Evolutionary conservation across 1,140 invertebrate genomes (phyloP).

Genomic region (Tetraneura akinire): DNA sequence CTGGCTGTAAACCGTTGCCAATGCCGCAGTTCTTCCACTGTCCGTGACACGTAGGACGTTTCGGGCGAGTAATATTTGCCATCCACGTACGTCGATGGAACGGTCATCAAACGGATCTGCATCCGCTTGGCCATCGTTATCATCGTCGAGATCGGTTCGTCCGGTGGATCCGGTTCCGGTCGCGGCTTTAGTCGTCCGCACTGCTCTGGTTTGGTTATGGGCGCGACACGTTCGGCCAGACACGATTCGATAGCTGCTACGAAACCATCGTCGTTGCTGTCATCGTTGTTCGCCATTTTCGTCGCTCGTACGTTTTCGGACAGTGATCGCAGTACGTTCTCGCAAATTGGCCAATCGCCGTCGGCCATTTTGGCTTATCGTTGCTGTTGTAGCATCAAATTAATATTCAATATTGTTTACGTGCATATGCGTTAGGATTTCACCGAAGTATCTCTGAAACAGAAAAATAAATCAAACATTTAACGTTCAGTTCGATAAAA

Average conservation of each 20-base stretch:
- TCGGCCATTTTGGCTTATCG: background rate
- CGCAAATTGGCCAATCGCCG: background rate
- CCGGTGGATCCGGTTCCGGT: no score
- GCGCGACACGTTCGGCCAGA: background rate
- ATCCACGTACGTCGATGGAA: slow-evolving; percentile 5
- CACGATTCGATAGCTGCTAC: background rate
- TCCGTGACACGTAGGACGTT: slow-evolving; percentile 8
- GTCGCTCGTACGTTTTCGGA: background rate
- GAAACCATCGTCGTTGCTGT: background rate
- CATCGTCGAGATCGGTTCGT: no score
- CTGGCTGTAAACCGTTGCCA: background rate
- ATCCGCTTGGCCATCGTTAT: background rate
- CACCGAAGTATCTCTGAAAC: no score
- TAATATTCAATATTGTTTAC: no score
- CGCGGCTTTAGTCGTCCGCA: background rate
- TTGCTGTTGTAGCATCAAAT: background rate
- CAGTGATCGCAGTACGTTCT: slow-evolving; percentile 7
- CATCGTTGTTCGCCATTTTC: background rate
- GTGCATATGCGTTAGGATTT: no score
- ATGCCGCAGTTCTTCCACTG: slow-evolving; percentile 13
- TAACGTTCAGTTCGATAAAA: no score
- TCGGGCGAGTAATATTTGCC: slow-evolving; percentile 1
- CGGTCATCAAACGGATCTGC: slow-evolving; percentile 7
- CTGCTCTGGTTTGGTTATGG: background rate
- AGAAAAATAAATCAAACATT: no score